phyloP scores from a whole-genome alignment of 2,113 vertebrate genomes.

The Ovibos moschatus region DNA sequence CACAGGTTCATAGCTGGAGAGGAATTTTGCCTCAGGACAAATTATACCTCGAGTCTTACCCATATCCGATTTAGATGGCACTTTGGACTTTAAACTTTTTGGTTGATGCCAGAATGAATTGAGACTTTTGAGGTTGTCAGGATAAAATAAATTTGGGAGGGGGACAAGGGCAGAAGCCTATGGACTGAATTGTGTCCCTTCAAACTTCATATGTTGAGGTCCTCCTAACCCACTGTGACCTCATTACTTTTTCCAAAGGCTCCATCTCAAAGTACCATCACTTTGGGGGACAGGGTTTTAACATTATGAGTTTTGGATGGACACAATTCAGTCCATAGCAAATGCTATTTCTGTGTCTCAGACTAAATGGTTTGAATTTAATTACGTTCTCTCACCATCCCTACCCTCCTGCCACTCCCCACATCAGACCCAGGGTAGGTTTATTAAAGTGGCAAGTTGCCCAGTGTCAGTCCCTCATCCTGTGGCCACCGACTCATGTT shows the following conservation, averaged over 20 bases:
- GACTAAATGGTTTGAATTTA: slow-evolving; percentile 2
- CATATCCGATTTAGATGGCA: background rate
- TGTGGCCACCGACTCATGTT: background rate
- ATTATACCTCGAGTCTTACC: background rate
- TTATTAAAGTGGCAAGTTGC: background rate
- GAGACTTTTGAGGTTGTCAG: background rate
- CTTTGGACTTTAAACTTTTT: background rate
- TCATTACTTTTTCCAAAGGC: background rate
- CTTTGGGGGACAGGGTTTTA: background rate
- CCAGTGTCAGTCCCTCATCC: background rate
- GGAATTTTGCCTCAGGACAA: background rate
- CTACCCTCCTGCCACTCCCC: background rate
- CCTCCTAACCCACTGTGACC: background rate
- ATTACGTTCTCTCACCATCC: background rate
- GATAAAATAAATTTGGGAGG: background rate
- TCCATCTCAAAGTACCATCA: background rate
- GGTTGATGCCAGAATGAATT: background rate
- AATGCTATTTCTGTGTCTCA: background rate
- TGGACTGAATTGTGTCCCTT: background rate
- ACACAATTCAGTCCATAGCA: background rate
- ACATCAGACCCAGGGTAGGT: background rate
- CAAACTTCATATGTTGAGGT: background rate
- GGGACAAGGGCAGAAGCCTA: background rate
- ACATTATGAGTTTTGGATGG: background rate
- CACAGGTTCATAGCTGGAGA: background rate